Conservation (phyloP, 2,113 vertebrate genomes). For the Setophaga coronata region DNA sequence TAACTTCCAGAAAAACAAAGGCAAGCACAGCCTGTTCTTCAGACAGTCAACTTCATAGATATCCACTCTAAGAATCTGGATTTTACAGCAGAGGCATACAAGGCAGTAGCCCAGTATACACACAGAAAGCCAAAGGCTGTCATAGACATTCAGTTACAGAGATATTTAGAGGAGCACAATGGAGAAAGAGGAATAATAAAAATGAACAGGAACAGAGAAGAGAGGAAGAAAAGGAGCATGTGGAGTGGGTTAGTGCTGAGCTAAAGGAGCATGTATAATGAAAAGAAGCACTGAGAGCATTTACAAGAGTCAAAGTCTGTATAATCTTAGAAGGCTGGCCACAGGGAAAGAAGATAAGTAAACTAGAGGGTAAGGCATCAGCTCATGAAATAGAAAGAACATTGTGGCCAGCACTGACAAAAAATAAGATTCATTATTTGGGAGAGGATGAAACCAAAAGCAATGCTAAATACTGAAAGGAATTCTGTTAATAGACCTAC, state of each 20-base stretch:
- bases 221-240: rapidly evolving
- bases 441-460: neutral
- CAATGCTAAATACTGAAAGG: neutral
- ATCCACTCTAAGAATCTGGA: neutral
- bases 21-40: neutral
- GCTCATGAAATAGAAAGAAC: neutral
- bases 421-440: neutral
- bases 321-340: neutral
- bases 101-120: neutral
- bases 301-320: neutral
- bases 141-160: neutral
- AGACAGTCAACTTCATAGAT: neutral
- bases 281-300: neutral
- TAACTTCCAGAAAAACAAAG: neutral
- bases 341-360: neutral
- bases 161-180: neutral
- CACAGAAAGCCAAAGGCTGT: neutral
- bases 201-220: neutral
- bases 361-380: neutral
- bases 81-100: neutral
- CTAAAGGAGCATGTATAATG: neutral
- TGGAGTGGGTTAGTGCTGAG: neutral
- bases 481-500: neutral
- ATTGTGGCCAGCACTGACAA: neutral
- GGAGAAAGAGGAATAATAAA: neutral